Percentiles rank a stretch among this genome's conserved stretches.
phyloP scores from a whole-genome alignment of 2,113 vertebrate genomes.

The Atractosteus spatula region DNA sequence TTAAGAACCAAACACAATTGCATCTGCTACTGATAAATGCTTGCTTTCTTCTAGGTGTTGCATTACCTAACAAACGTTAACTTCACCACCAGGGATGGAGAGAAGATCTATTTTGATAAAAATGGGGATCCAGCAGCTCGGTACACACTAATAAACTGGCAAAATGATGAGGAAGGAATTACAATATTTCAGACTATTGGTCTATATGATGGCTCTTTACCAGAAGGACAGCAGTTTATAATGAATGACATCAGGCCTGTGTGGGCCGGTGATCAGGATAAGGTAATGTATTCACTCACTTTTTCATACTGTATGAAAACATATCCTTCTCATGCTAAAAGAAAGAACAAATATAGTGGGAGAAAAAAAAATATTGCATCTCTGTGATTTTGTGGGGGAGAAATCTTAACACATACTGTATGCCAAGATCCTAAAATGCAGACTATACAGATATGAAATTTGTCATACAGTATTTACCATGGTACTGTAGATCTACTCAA shows the following conservation, averaged over 20 bases:
- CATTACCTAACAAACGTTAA: conserved; percentile 12
- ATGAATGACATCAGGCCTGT: conserved; percentile 1
- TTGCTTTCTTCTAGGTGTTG: not conserved
- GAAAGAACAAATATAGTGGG: too few species aligned
- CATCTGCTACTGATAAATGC: not conserved
- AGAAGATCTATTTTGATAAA: conserved; percentile 15
- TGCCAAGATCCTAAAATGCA: too few species aligned
- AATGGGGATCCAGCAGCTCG: conserved; percentile 17
- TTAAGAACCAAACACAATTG: too few species aligned
- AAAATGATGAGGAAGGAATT: not conserved
- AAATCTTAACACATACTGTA: too few species aligned
- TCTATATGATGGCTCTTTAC: conserved; percentile 6
- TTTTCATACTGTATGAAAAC: too few species aligned
- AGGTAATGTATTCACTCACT: not conserved
- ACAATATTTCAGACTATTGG: conserved; percentile 8
- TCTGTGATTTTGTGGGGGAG: too few species aligned
- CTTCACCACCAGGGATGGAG: conserved; percentile 5
- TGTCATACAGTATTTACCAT: too few species aligned
- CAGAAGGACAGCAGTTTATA: conserved; percentile 6
- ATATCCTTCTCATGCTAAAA: too few species aligned
- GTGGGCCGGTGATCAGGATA: not conserved
- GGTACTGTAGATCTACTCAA: too few species aligned
- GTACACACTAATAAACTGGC: conserved; percentile 20
- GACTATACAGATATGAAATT: too few species aligned
- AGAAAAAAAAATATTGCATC: too few species aligned